phyloP scores from a whole-genome alignment of 2,888 invertebrate species.

The Abrostola triplasia region DNA sequence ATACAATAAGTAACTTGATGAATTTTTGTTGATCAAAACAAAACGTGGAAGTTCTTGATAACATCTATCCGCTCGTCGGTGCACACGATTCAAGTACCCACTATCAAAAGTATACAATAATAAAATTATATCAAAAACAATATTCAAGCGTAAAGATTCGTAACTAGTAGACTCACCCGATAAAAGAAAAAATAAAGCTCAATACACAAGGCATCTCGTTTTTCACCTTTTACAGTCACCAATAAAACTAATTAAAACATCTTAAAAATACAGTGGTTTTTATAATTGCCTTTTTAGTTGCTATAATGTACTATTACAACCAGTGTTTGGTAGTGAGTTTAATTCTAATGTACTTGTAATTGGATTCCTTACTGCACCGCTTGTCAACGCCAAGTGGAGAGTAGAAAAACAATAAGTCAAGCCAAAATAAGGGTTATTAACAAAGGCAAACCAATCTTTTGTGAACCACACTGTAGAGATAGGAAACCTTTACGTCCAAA shows the following conservation, averaged over 20 bases:
- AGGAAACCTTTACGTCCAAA: no score
- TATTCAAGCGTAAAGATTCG: conserved; percentile 58
- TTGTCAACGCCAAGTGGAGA: conserved; percentile 16
- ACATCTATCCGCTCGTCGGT: neutral
- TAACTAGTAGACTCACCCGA: conserved; percentile 41
- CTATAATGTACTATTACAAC: conserved; percentile 1
- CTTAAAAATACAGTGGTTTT: conserved; percentile 32
- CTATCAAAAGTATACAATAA: conserved; percentile 23
- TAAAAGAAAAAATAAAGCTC: conserved; percentile 61
- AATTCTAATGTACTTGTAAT: neutral
- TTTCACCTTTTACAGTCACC: conserved; percentile 21
- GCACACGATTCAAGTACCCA: conserved; percentile 40
- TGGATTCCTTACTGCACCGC: conserved; percentile 7
- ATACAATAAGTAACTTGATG: no score
- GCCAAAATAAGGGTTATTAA: conserved; percentile 20
- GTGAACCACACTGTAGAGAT: no score
- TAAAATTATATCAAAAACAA: conserved; percentile 40
- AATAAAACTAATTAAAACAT: conserved; percentile 27
- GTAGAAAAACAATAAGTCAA: conserved; percentile 8
- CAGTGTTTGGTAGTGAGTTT: conserved; percentile 2
- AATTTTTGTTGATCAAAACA: no score
- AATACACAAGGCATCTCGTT: conserved; percentile 60
- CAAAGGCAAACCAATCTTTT: neutral
- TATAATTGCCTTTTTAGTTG: conserved; percentile 21
- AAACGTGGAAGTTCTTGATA: no score